These are phyloP conservation scores for Thamnophis elegans DNA, from an alignment of 2,797 vertebrate genomes.

Conservation along the genomic window DNA sequence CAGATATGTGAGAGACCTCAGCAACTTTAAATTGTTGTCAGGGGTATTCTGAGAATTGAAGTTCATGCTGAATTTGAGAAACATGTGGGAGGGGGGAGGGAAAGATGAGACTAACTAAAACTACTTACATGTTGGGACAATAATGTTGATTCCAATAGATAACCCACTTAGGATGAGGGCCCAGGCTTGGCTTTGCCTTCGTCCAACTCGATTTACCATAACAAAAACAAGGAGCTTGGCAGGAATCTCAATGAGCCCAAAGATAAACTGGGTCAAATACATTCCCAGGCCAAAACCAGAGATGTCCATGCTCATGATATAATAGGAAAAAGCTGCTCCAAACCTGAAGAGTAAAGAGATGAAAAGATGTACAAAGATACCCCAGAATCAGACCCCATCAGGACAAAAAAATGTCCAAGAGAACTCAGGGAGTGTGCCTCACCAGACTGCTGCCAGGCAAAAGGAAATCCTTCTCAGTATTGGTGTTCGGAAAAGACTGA, in stretches of 20 bases:
- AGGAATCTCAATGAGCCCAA: conserved; percentile 81
- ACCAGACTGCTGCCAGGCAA: conserved; percentile 80
- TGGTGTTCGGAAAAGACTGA: conserved; percentile 79
- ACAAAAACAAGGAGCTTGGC: conserved; percentile 78
- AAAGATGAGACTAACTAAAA: neutral
- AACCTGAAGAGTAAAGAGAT: conserved; percentile 72
- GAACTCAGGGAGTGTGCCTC: conserved; percentile 29
- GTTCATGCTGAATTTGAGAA: neutral
- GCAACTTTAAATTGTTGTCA: neutral
- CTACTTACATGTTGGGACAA: conserved; percentile 71
- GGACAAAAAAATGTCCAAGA: neutral
- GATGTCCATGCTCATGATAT: conserved; percentile 85
- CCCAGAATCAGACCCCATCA: neutral
- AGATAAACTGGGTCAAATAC: conserved; percentile 86
- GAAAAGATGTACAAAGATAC: neutral
- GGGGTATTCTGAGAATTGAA: neutral
- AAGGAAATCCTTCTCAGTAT: conserved; percentile 77
- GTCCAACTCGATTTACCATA: conserved; percentile 77
- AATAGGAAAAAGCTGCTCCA: conserved; percentile 81
- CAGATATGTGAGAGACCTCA: neutral
- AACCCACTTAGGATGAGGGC: conserved; percentile 63
- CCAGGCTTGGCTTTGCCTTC: conserved; percentile 71
- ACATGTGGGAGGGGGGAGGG: neutral
- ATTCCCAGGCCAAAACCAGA: conserved; percentile 80
- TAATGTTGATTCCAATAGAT: conserved; percentile 72